phyloP scores from a whole-genome alignment of 2,888 invertebrate genomes.

The Tupiocoris notatus region DNA sequence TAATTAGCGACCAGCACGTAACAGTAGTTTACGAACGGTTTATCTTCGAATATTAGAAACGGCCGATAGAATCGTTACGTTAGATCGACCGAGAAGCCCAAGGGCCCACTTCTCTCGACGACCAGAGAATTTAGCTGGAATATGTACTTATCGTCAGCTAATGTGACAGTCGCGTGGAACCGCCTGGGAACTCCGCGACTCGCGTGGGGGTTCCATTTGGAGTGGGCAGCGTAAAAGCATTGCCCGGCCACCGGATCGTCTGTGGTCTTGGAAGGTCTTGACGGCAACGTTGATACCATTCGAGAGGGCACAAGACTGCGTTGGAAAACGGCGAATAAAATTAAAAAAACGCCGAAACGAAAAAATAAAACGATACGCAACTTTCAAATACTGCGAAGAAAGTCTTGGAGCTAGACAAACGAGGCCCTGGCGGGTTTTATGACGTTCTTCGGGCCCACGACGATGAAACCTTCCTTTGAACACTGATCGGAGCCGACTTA shows the following conservation, averaged over 20 bases:
- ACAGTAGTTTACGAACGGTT: too few relatives aligned
- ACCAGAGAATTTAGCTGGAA: conserved; percentile 45
- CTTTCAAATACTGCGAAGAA: too few relatives aligned
- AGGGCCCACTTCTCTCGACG: conserved; percentile 50
- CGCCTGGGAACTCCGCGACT: conserved; percentile 43
- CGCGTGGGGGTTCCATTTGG: conserved; percentile 46
- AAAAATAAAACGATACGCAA: conserved; percentile 12
- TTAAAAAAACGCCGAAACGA: conserved; percentile 2
- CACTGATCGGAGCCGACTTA: too few relatives aligned
- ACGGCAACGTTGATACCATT: conserved; percentile 35
- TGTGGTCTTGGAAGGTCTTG: background rate
- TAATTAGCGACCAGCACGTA: too few relatives aligned
- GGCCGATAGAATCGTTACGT: conserved; percentile 1
- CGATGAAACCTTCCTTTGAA: conserved; percentile 8
- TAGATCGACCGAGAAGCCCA: conserved; percentile 20
- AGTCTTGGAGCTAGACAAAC: too few relatives aligned
- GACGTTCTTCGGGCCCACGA: background rate
- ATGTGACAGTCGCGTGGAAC: conserved; percentile 51
- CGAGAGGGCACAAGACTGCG: conserved; percentile 13
- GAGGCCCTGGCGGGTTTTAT: too few relatives aligned
- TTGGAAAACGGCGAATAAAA: conserved; percentile 12
- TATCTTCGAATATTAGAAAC: background rate
- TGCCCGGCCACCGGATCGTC: conserved; percentile 19
- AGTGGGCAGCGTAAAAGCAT: conserved; percentile 44
- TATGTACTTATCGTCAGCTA: conserved; percentile 55